Evolutionary conservation across 1,140 invertebrate species (phyloP), one percentile per base, ranked within the genome.

Genomic region (Drosophila tropicalis): DNA sequence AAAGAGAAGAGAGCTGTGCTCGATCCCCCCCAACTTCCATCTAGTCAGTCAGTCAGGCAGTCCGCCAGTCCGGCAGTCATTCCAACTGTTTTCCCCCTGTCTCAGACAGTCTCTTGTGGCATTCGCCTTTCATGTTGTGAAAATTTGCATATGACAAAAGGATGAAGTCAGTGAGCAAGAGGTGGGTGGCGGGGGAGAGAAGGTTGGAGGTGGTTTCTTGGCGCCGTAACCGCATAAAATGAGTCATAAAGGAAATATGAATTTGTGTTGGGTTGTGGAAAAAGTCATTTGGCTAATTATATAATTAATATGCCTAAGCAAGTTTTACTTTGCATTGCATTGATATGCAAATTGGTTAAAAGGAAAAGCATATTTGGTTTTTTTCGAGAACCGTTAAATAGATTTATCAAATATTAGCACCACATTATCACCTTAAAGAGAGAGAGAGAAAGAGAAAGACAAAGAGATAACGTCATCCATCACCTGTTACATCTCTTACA

Each of bases 241-340:
- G 74, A 76, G 61, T 76, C 74, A 76, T 76, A 72, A 56, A 60
- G 39, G 62, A 68, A 63, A 63, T 36, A 63, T 40, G 44, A 55
- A 13, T 64, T 72, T 54, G 60, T 60, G 55, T 47, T 29, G n/a
- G n/a, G 29, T 29, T 2, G 5, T 36, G 34, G 10, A 39, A 39
- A 51, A 51, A 51, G 44, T 22, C 17, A 22, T 22, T 51, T 51
- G 55, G 40, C 39, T 69, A 69, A 69, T 63, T 47, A 34, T 7
- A 72, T 62, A 68, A 62, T 67, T 72, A 34, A 68, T 39, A 67
- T 61, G 47, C 22, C 44, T 6, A 29, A 66, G 19, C 9, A 57
- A 57, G 7, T 15, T 34, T 57, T 17, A 15, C 25, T 5, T 34
- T 34, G 6, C 29, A 56, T 13, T 13, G 15, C 44, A 51, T 51